These are phyloP conservation scores for Drosophila subpulchrella DNA, from an alignment of 1,140 invertebrate species.

Conservation along the genomic window DNA sequence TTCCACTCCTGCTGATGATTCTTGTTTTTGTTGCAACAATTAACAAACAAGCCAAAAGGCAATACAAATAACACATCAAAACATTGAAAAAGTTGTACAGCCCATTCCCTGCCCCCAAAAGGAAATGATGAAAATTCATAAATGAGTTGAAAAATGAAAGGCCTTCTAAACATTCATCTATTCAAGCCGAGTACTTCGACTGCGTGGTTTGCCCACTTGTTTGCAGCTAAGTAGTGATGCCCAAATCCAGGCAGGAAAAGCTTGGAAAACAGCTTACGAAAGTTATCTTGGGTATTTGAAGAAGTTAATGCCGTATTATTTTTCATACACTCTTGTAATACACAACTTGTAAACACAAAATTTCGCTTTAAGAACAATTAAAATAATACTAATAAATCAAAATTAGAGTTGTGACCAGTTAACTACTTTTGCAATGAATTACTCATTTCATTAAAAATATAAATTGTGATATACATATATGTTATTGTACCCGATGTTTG, in stretches of 20 bases:
- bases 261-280: background rate
- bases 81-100: constrained; percentile 74
- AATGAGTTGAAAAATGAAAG: constrained; percentile 54
- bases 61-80: constrained; percentile 80
- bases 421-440: too few relatives aligned
- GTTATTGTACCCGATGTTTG: too few relatives aligned
- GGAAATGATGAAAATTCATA: constrained; percentile 74
- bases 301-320: background rate
- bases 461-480: too few relatives aligned
- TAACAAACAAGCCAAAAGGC: constrained; percentile 75
- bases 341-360: too few relatives aligned
- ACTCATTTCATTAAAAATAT: too few relatives aligned
- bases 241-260: background rate
- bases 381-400: too few relatives aligned
- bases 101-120: constrained; percentile 5
- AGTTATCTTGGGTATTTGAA: background rate
- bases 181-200: constrained; percentile 1
- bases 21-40: constrained; percentile 71
- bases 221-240: background rate
- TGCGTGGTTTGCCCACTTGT: background rate
- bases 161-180: constrained; percentile 3
- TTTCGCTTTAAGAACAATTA: too few relatives aligned
- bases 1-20: constrained; percentile 24
- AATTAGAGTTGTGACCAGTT: too few relatives aligned
- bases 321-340: too few relatives aligned